Percentiles rank a stretch among this genome's conserved stretches.
Evolutionary conservation across 2,113 vertebrate species (phyloP).

Genomic region (Muntiacus reevesi): DNA sequence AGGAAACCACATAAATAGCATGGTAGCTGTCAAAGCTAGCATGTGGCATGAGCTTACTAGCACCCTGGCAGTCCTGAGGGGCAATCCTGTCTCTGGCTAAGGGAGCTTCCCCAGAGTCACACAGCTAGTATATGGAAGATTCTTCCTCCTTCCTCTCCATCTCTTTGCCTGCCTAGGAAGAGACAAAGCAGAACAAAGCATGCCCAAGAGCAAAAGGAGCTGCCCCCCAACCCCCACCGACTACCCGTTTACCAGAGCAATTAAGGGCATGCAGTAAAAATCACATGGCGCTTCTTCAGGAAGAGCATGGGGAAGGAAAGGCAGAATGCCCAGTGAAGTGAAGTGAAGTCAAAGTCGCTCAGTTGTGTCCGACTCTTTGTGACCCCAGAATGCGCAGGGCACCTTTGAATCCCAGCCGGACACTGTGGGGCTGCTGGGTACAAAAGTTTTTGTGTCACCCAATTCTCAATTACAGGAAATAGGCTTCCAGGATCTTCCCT

Average conservation of each 20-base stretch:
- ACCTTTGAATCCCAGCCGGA: background rate
- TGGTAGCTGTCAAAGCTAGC: accelerated
- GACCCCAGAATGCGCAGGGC: background rate
- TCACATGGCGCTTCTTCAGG: accelerated
- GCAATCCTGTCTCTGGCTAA: too few relatives aligned
- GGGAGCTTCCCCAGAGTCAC: background rate
- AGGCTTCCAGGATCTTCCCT: background rate
- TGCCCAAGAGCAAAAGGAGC: background rate
- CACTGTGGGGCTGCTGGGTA: background rate
- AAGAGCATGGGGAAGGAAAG: background rate
- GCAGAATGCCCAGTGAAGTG: background rate
- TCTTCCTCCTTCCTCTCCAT: background rate
- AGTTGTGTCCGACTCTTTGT: background rate
- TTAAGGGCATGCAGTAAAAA: background rate
- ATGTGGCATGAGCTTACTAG: accelerated
- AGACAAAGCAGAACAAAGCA: background rate
- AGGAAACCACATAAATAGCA: background rate
- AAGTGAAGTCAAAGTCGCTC: accelerated
- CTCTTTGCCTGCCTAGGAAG: background rate
- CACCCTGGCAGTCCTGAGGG: too few relatives aligned
- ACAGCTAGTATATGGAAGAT: background rate
- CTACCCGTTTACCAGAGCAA: background rate
- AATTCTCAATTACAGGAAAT: background rate
- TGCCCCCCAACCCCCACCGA: background rate
- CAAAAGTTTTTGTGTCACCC: background rate